These are phyloP conservation scores for Epistrophella euchroma DNA, from an alignment of 2,888 invertebrate genomes.

Conservation along the genomic window DNA sequence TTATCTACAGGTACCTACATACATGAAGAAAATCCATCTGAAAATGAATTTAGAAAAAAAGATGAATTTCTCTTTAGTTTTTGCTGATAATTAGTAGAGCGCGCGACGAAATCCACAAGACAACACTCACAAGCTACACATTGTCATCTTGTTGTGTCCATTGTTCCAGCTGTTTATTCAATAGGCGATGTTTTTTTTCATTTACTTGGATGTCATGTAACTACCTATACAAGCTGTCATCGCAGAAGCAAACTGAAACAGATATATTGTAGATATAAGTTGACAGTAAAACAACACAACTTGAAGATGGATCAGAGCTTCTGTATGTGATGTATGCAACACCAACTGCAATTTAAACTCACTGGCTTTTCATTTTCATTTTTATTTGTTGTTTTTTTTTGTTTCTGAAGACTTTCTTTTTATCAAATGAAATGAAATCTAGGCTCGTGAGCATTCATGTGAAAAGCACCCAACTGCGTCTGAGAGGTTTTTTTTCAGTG, in stretches of 20 bases:
- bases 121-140: constrained; percentile 40
- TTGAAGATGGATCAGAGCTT: constrained; percentile 34
- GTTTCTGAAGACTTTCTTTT: constrained; percentile 68
- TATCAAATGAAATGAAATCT: constrained; percentile 71
- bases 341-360: constrained; percentile 34
- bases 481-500: constrained; percentile 40
- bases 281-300: constrained; percentile 33
- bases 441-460: constrained; percentile 64
- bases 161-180: constrained; percentile 48
- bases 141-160: constrained; percentile 36
- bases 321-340: constrained; percentile 39
- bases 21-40: constrained; percentile 50
- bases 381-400: background rate
- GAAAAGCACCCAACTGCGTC: constrained; percentile 73
- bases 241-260: constrained; percentile 58
- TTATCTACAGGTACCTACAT: too few relatives aligned
- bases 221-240: background rate
- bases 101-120: constrained; percentile 57
- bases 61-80: constrained; percentile 71
- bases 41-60: constrained; percentile 35
- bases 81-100: constrained; percentile 74
- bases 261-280: constrained; percentile 54
- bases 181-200: constrained; percentile 16
- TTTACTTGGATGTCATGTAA: background rate
- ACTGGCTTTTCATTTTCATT: constrained; percentile 28